Base-by-base conservation (phyloP, 2,113 vertebrate species). In the Megaceryle maxima region DNA sequence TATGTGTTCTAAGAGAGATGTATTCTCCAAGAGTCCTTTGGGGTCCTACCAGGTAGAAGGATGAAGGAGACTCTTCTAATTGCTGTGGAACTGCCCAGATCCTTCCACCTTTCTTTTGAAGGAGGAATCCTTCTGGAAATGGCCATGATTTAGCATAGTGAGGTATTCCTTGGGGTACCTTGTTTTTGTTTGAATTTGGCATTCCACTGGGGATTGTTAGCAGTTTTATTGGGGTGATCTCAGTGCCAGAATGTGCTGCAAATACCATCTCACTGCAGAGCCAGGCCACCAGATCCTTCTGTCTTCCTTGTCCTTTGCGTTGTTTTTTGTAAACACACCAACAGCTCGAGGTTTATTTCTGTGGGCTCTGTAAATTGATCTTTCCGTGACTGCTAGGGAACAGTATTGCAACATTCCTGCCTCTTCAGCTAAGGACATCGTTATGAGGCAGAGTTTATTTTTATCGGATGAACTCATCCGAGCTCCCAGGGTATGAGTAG, bases 351-450 rank as follows among this genome's bases (percentile, higher is more conserved):
- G 89, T 97, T 96, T 98, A 97, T 98, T 97, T 98, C 96, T 94
- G 95, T 95, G 81, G 88, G 69, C 83, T 83, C 84, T 70, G 97
- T 97, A 98, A 97, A 96, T 0, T 72, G 97, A 97, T 97, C 97
- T 96, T 96, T 95, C 94, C 20, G 20, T 92, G 96, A 73, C 88
- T 96, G 86, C 95, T 91, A 90, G 87, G 82, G 92, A 97, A 95
- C 94, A 97, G 91, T 91, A 43, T 95, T 97, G 97, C 97, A 92
- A 97, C 95, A 97, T 98, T 97, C 96, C 93, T 94, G 87, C 95
- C 75, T 96, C 94, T 96, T 94, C 96, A 93, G 89, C 94, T 97
- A 94, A 95, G 96, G 90, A 94, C 94, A 94, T 96, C 25, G 44
- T 88, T 96, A 75, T 98, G 96, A 98, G 70, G 90, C 95, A 93